Evolutionary conservation across 2,888 invertebrate genomes (phyloP).

Genomic region (Odontothrips loti): DNA sequence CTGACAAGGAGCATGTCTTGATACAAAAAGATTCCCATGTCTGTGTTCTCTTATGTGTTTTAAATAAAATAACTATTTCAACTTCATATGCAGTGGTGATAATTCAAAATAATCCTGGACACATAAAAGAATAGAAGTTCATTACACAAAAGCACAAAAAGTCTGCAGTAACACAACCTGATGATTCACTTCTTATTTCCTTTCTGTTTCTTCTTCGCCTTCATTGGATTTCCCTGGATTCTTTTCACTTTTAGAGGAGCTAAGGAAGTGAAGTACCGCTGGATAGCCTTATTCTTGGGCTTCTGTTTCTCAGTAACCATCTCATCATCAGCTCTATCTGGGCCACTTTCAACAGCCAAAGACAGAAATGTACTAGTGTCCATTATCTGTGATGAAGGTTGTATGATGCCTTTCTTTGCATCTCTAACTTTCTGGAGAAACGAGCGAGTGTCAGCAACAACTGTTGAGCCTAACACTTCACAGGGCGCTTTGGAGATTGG

Average conservation of each 20-base stretch:
- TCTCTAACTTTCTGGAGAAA: background rate
- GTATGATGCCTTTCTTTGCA: background rate
- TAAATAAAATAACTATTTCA: slow-evolving; percentile 6
- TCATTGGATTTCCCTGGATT: background rate
- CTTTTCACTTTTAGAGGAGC: background rate
- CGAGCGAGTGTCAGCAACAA: background rate
- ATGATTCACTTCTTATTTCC: background rate
- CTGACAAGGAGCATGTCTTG: background rate
- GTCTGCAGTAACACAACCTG: background rate
- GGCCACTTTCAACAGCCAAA: background rate
- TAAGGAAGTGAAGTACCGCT: background rate
- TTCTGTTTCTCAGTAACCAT: background rate
- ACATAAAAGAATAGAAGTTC: background rate
- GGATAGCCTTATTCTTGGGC: background rate
- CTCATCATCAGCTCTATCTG: background rate
- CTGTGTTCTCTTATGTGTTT: slow-evolving; percentile 17
- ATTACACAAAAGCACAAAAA: background rate
- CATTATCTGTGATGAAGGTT: background rate
- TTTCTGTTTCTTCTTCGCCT: background rate
- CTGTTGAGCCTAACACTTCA: background rate
- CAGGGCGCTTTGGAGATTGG: background rate
- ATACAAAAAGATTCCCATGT: background rate
- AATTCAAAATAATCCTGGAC: background rate
- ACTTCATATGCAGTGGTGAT: background rate
- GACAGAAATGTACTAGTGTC: background rate